phyloP scores from a whole-genome alignment of 2,113 vertebrate genomes.

The Upupa epops region DNA sequence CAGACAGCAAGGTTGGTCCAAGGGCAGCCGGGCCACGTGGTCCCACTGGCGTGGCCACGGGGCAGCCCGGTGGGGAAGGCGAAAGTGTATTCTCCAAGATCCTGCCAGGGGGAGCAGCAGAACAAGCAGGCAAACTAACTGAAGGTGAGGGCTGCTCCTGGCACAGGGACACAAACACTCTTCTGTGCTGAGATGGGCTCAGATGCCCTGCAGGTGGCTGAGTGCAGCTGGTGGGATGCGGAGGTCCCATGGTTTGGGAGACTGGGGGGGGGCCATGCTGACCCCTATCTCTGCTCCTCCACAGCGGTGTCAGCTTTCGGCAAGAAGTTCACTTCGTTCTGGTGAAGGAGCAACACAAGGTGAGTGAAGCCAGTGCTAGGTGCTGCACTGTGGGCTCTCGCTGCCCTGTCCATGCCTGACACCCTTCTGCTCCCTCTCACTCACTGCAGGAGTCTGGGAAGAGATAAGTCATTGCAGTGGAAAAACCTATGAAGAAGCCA shows the following conservation, averaged over 20 bases:
- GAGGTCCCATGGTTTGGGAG: background rate
- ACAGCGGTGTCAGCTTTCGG: conserved; percentile 92
- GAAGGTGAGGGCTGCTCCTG: conserved; percentile 79
- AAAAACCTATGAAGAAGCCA: conserved; percentile 91
- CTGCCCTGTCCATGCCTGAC: fast-evolving
- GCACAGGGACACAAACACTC: fast-evolving
- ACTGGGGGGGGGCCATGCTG: background rate
- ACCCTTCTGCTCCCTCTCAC: background rate
- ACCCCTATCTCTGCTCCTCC: background rate
- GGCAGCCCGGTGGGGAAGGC: conserved; percentile 83
- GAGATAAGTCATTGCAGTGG: conserved; percentile 79
- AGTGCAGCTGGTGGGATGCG: fast-evolving
- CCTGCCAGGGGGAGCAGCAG: conserved; percentile 91
- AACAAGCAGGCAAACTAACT: conserved; percentile 97
- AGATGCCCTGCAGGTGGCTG: fast-evolving
- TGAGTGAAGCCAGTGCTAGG: conserved; percentile 52
- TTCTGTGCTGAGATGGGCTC: fast-evolving
- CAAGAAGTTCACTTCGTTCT: conserved; percentile 99
- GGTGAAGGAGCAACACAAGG: conserved; percentile 85
- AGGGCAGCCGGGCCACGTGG: conserved; percentile 70
- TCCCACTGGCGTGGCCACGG: conserved; percentile 70
- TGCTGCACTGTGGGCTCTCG: fast-evolving
- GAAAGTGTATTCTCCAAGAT: conserved; percentile 95
- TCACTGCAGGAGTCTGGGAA: conserved; percentile 67
- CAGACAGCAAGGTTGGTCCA: conserved; percentile 82